Percentiles rank a stretch among this genome's conserved stretches.
Evolutionary conservation across 2,888 invertebrate species (phyloP).

Genomic region (Luperina nickerlii): DNA sequence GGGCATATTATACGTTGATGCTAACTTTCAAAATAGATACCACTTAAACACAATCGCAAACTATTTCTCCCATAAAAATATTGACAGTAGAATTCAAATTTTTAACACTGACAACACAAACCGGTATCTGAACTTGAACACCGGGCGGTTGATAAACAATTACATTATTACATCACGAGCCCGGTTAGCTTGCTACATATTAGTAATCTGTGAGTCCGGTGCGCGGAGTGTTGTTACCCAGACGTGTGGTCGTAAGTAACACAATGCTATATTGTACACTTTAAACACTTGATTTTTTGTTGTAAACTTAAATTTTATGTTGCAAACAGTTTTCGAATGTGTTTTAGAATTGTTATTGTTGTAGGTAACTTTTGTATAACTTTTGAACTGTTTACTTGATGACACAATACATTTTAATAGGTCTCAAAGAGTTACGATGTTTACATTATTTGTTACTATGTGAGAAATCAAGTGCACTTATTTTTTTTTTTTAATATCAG

Average conservation of each 20-base stretch:
- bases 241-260: constrained; percentile 37
- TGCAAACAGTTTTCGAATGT: background rate
- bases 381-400: background rate
- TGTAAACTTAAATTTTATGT: background rate
- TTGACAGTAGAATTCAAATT: constrained; percentile 20
- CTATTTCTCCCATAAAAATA: constrained; percentile 12
- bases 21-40: no score
- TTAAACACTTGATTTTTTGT: background rate
- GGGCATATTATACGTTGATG: no score
- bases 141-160: constrained; percentile 54
- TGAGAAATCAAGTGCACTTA: background rate
- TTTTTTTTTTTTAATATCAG: background rate
- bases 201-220: constrained; percentile 7
- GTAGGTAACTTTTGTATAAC: background rate
- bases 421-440: background rate
- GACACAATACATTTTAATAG: background rate
- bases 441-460: constrained; percentile 1
- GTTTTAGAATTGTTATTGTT: background rate
- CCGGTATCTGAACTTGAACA: constrained; percentile 34
- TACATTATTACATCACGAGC: constrained; percentile 7
- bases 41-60: no score
- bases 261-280: background rate
- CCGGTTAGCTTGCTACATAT: background rate
- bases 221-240: background rate
- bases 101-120: constrained; percentile 41